Evolutionary conservation across 1,140 invertebrate species (phyloP).

Genomic region (Ceratosolen fusciceps): DNA sequence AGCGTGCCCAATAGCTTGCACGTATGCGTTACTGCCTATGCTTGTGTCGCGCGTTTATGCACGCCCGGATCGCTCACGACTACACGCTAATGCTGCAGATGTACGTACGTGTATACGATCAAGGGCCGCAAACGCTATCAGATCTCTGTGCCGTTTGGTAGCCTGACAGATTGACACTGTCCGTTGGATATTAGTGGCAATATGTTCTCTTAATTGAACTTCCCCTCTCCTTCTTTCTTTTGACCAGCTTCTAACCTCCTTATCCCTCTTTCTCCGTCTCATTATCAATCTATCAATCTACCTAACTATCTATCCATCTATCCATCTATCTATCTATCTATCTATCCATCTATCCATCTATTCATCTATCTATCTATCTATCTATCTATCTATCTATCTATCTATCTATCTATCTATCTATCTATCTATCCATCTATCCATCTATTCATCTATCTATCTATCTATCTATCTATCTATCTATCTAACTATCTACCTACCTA

Average conservation of each 20-base stretch:
- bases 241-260: conserved; percentile 6
- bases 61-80: neutral
- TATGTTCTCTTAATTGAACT: conserved; percentile 70
- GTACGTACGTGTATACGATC: neutral
- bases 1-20: conserved; percentile 64
- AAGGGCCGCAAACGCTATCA: conserved; percentile 55
- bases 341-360: no score
- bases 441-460: neutral
- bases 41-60: no score
- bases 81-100: no score
- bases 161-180: conserved; percentile 68
- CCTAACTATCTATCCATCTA: no score
- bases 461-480: no score
- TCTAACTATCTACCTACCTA: no score
- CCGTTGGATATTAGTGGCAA: conserved; percentile 68
- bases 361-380: no score
- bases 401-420: neutral
- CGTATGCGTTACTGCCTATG: no score
- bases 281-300: neutral
- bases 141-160: conserved; percentile 62
- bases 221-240: conserved; percentile 46
- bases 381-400: neutral
- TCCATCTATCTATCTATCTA: no score
- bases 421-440: neutral
- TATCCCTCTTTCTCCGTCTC: neutral